Conservation (phyloP, 2,888 invertebrate genomes). For the Latrodectus elegans region DNA sequence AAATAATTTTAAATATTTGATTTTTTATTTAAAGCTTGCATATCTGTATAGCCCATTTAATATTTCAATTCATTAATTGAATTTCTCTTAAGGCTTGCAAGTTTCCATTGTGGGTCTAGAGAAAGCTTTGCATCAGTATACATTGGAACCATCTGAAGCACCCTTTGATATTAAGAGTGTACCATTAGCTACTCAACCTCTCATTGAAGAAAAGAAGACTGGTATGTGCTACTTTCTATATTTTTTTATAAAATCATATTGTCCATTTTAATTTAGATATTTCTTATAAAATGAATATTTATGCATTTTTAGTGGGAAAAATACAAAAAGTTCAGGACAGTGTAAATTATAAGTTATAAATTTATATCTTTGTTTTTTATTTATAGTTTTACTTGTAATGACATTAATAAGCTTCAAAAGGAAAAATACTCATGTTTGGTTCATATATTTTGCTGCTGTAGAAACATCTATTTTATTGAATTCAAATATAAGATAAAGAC, state of each 20-base stretch:
- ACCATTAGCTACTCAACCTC: constrained; percentile 81
- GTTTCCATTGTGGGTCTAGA: constrained; percentile 92
- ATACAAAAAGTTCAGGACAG: too few species aligned
- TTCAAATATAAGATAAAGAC: too few species aligned
- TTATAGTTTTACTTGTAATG: neutral
- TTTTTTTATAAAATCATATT: neutral
- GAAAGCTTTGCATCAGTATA: constrained; percentile 87
- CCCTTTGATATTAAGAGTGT: constrained; percentile 91
- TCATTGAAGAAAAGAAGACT: constrained; percentile 77
- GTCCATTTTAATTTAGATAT: too few species aligned
- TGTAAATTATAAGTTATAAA: too few species aligned
- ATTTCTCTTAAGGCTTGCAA: constrained; percentile 73
- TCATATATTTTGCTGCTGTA: too few species aligned
- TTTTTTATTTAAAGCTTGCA: neutral
- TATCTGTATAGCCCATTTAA: neutral
- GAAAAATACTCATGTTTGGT: too few species aligned
- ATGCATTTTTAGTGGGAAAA: neutral
- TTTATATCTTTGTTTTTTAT: neutral
- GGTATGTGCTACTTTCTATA: constrained; percentile 64
- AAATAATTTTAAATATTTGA: neutral
- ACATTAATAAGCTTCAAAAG: too few species aligned
- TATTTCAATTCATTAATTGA: neutral
- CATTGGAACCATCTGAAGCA: constrained; percentile 82
- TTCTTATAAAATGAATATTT: too few species aligned
- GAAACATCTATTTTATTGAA: too few species aligned